These are phyloP conservation scores for Odontomyia ornata DNA, from an alignment of 2,888 invertebrate species.

Conservation along the genomic window DNA sequence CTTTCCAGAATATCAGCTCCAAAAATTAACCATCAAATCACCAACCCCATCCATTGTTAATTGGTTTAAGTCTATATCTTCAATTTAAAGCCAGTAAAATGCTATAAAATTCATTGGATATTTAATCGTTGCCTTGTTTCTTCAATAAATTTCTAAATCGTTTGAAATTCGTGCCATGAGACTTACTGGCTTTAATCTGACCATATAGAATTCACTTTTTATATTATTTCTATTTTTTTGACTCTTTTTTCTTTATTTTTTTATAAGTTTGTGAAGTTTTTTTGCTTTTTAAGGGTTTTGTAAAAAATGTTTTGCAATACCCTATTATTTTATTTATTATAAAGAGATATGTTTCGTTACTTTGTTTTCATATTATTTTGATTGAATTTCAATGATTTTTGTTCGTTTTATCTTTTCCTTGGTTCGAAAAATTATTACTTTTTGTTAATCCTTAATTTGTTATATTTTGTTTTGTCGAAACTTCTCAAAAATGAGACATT, in stretches of 20 bases:
- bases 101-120: too few relatives aligned
- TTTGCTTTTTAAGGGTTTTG: too few relatives aligned
- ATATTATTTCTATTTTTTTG: neutral
- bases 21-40: too few relatives aligned
- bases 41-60: too few relatives aligned
- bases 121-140: too few relatives aligned
- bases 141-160: neutral
- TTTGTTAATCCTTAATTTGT: neutral
- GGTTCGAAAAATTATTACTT: neutral
- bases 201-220: neutral
- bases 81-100: too few relatives aligned
- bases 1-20: too few relatives aligned
- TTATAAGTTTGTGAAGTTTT: neutral
- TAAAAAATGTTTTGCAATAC: too few relatives aligned
- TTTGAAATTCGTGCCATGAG: neutral
- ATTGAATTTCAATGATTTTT: neutral
- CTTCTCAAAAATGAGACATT: neutral
- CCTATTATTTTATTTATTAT: neutral
- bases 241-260: neutral
- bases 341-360: neutral
- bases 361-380: constrained; percentile 1
- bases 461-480: neutral
- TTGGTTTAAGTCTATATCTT: too few relatives aligned
- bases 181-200: neutral
- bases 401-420: neutral